Conservation (phyloP, 1,140 invertebrate species). For the Capitella teleta region DNA sequence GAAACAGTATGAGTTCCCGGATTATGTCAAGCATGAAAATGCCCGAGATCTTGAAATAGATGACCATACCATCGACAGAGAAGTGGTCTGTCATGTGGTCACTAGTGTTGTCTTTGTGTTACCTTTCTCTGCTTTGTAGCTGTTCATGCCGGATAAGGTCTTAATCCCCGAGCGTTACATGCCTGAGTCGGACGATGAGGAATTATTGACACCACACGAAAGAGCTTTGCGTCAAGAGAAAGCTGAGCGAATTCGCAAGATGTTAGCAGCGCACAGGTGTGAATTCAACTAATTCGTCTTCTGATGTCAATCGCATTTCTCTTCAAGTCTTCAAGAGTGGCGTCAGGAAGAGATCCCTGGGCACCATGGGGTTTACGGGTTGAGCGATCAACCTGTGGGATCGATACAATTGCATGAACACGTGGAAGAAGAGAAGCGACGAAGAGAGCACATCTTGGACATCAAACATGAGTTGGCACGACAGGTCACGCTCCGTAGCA, state of each 20-base stretch:
- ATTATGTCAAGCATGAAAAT: too few relatives aligned
- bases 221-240: slow-evolving; percentile 68
- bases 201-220: slow-evolving; percentile 61
- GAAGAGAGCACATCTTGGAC: slow-evolving; percentile 73
- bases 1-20: not conserved
- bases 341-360: slow-evolving; percentile 24
- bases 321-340: slow-evolving; percentile 23
- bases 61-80: too few relatives aligned
- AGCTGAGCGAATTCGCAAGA: slow-evolving; percentile 79
- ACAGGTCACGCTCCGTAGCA: slow-evolving; percentile 86
- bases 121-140: slow-evolving; percentile 40
- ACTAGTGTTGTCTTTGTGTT: not conserved
- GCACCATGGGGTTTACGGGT: slow-evolving; percentile 4
- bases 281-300: too few relatives aligned
- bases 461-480: slow-evolving; percentile 83
- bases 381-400: slow-evolving; percentile 9
- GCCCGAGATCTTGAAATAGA: too few relatives aligned
- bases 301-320: too few relatives aligned
- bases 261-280: slow-evolving; percentile 55
- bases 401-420: slow-evolving; percentile 37
- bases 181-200: slow-evolving; percentile 53
- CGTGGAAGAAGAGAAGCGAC: slow-evolving; percentile 68
- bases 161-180: slow-evolving; percentile 82
- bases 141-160: slow-evolving; percentile 78
- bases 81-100: not conserved